Evolutionary conservation across 2,113 vertebrate species (phyloP), one percentile per base, ranked within the genome.

Genomic region (Oostethus manadensis): DNA sequence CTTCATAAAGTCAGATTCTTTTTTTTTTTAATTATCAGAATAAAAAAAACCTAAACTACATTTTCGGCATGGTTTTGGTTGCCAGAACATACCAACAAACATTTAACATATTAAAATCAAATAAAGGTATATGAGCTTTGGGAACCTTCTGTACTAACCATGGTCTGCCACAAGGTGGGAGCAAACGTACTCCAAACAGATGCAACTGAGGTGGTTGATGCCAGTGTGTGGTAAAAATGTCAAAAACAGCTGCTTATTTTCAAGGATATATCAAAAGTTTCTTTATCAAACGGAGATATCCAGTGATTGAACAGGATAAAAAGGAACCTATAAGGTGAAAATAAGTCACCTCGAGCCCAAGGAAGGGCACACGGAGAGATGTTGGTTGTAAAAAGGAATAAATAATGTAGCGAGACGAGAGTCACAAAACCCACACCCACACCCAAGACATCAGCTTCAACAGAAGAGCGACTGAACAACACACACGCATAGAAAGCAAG

Each of bases 111-210:
- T 45, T 45, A 14, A 45, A 46, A 46, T n/a, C 43, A 46, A n/a
- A 46, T 46, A 16, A 14, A 46, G 10, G 40, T n/a, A 43, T 10
- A 42, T 13, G 3, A 21, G 21, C 26, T 43, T 18, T 43, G 11
- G 1, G 7, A 18, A 29, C 16, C 2, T 54, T 5, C 8, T 74
- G 84, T 62, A 20, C 47, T n/a, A 42, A 47, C 10, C 15, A 29
- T 1, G 11, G 44, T 22, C 1, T 18, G 23, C 86, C 86, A 86
- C 82, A 73, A 78, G 86, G 64, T 75, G 86, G 84, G 14, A 82
- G 78, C 78, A 86, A 45, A 82, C 23, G 46, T 45, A 66, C 60
- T 77, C 6, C 10, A 3, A 58, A 33, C 1, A 17, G 16, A 18
- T n/a, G 15, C 16, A 22, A 23, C 16, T 18, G 17, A 5, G 0